Conservation (phyloP, 2,113 vertebrate genomes). For the Centropus unirufus region DNA sequence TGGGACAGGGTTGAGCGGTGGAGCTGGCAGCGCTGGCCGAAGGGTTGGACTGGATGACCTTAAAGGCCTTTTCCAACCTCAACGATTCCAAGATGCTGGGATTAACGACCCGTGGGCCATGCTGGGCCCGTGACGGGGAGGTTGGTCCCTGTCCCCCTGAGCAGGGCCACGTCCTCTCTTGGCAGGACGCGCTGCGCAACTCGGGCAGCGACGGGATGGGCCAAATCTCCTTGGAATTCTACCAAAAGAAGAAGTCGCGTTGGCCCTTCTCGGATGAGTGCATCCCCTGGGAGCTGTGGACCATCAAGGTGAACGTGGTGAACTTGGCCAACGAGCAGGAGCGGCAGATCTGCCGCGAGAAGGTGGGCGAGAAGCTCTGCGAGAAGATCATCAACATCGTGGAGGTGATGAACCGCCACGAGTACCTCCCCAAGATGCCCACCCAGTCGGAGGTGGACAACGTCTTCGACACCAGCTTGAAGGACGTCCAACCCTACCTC, state of each 20-base stretch:
- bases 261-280: constrained; percentile 98
- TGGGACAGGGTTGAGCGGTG: no score
- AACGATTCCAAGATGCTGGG: no score
- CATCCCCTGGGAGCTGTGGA: constrained; percentile 98
- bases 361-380: constrained; percentile 95
- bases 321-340: constrained; percentile 96
- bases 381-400: constrained; percentile 98
- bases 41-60: no score
- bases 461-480: constrained; percentile 95
- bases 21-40: no score
- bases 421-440: constrained; percentile 99
- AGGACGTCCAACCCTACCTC: constrained; percentile 96
- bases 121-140: accelerated
- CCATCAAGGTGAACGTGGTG: constrained; percentile 95
- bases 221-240: constrained; percentile 97
- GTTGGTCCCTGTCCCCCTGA: accelerated
- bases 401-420: constrained; percentile 97
- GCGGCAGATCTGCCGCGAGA: constrained; percentile 96
- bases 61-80: no score
- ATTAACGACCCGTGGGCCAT: background rate
- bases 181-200: constrained; percentile 87
- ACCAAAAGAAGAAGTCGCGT: constrained; percentile 98
- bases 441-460: constrained; percentile 98
- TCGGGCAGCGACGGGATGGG: constrained; percentile 93
- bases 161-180: accelerated